Conservation (phyloP, 2,888 invertebrate genomes). For the Embidobia sp. region DNA sequence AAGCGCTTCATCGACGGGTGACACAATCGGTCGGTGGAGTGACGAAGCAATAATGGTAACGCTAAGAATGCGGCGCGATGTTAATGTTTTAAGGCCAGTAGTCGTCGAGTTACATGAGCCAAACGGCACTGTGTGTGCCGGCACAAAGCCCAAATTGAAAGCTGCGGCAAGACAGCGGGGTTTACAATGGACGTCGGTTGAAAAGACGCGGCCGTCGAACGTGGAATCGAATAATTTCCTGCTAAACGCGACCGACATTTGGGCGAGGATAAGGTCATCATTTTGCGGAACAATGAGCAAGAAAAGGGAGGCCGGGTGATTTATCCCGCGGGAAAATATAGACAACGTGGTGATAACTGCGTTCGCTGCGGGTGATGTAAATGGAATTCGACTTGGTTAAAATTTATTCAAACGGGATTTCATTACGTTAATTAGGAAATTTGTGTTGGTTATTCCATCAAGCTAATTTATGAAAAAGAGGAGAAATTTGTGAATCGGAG, state of each 20-base stretch:
- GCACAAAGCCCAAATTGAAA: conserved; percentile 55
- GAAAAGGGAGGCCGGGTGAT: not conserved
- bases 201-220: conserved; percentile 45
- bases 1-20: conserved; percentile 49
- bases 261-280: conserved; percentile 47
- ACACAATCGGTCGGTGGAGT: conserved; percentile 51
- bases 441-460: no score
- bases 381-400: no score
- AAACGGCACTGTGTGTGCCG: conserved; percentile 31
- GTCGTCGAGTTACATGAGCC: conserved; percentile 56
- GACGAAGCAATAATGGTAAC: conserved; percentile 51
- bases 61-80: conserved; percentile 51
- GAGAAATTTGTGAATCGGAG: no score
- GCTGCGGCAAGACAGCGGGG: conserved; percentile 32
- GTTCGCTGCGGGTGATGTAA: no score
- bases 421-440: no score
- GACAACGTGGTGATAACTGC: no score
- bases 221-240: conserved; percentile 62
- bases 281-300: conserved; percentile 19
- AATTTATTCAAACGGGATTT: no score
- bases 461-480: no score
- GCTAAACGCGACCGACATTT: conserved; percentile 53
- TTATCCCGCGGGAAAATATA: no score
- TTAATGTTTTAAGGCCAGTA: conserved; percentile 58
- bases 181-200: conserved; percentile 40